phyloP scores from a whole-genome alignment of 1,140 invertebrate genomes.

The Trissolcus basalis region DNA sequence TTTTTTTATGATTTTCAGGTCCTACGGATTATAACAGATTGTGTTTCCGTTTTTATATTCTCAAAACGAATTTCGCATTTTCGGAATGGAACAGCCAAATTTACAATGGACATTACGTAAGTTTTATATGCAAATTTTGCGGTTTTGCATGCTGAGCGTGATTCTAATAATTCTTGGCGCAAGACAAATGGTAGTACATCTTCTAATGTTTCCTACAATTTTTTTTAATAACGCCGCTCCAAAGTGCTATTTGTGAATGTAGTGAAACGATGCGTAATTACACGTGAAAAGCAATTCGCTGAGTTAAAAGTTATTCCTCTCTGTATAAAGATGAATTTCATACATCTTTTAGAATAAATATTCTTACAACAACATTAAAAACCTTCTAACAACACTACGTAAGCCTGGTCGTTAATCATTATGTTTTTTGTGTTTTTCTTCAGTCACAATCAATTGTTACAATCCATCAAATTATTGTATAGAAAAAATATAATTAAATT shows the following conservation, averaged over 20 bases:
- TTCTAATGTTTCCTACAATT: constrained; percentile 13
- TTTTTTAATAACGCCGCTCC: constrained; percentile 20
- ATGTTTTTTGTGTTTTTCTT: too few relatives aligned
- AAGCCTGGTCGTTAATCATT: too few relatives aligned
- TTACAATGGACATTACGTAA: constrained; percentile 22
- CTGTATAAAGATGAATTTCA: neutral
- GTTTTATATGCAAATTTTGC: constrained; percentile 28
- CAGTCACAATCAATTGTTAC: too few relatives aligned
- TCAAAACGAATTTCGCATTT: neutral
- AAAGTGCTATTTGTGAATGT: constrained; percentile 1
- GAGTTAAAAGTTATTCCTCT: constrained; percentile 5
- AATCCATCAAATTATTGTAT: too few relatives aligned
- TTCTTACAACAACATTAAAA: too few relatives aligned
- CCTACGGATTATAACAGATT: too few relatives aligned
- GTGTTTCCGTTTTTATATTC: neutral
- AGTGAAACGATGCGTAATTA: constrained; percentile 20
- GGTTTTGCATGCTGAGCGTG: constrained; percentile 12
- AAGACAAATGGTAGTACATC: constrained; percentile 14
- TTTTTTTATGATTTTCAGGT: too few relatives aligned
- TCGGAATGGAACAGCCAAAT: constrained; percentile 7
- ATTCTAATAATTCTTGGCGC: constrained; percentile 29
- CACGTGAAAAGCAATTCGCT: constrained; percentile 16
- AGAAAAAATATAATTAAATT: too few relatives aligned
- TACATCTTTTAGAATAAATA: too few relatives aligned
- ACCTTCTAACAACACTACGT: too few relatives aligned